These are phyloP conservation scores for Eurosta solidaginis DNA, from an alignment of 1,140 invertebrate genomes.

Conservation along the genomic window DNA sequence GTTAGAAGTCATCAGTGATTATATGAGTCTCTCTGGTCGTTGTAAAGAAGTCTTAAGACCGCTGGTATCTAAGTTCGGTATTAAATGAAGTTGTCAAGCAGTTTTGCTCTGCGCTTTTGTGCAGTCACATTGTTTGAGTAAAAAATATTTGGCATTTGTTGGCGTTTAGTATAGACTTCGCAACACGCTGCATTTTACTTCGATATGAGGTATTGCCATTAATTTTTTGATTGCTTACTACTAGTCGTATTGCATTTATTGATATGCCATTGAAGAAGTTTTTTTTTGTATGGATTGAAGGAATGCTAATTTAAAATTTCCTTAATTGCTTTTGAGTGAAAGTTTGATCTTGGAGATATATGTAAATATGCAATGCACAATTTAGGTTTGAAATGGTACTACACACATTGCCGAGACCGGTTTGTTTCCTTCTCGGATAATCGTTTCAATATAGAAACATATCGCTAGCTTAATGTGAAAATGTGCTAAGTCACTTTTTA, in stretches of 20 bases:
- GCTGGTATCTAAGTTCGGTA: neutral
- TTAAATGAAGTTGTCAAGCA: slow-evolving; percentile 28
- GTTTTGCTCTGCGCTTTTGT: neutral
- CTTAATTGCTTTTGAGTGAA: neutral
- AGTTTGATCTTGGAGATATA: neutral
- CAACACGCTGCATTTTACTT: neutral
- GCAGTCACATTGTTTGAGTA: neutral
- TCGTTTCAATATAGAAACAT: no score
- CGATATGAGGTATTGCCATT: neutral
- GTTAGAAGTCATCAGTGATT: slow-evolving; percentile 1
- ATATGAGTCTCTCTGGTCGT: neutral
- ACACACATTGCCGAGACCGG: no score
- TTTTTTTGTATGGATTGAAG: neutral
- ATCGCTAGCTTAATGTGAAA: no score
- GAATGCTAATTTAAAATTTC: neutral
- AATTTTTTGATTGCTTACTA: neutral
- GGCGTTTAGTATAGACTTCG: neutral
- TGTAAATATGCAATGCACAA: neutral
- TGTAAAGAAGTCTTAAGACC: neutral
- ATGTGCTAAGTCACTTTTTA: no score
- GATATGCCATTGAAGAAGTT: neutral
- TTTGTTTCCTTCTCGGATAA: no score
- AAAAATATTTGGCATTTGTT: neutral
- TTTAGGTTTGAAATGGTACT: no score
- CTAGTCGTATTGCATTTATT: neutral